phyloP scores from a whole-genome alignment of 2,113 vertebrate species.

The Plectropomus leopardus region DNA sequence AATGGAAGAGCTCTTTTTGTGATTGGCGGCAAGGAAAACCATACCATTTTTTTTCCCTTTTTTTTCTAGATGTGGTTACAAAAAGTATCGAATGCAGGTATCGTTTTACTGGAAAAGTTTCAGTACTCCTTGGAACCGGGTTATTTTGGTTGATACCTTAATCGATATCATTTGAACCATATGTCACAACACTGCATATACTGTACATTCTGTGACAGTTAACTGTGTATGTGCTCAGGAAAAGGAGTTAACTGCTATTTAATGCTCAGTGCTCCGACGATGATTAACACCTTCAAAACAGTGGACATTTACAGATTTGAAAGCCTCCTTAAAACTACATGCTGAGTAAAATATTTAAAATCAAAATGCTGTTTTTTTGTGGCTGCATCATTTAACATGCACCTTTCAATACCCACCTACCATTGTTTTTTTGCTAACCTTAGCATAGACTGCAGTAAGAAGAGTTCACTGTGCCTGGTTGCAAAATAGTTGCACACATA shows the following conservation, averaged over 20 bases:
- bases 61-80: no score
- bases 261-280: no score
- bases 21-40: no score
- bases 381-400: not conserved
- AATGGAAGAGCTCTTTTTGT: no score
- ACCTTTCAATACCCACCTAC: not conserved
- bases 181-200: not conserved
- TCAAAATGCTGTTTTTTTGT: not conserved
- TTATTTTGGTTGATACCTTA: no score
- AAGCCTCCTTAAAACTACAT: not conserved
- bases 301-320: no score
- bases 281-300: not conserved
- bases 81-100: no score
- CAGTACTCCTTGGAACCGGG: no score
- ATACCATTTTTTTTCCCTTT: no score
- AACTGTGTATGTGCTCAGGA: no score
- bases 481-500: not conserved
- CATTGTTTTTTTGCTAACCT: not conserved
- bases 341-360: not conserved
- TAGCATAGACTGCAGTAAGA: not conserved
- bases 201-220: not conserved
- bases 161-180: not conserved
- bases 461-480: not conserved
- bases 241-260: no score
- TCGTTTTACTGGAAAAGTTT: no score